Base-by-base conservation (phyloP, 2,797 vertebrate genomes). In the Centropyge bicolor region DNA sequence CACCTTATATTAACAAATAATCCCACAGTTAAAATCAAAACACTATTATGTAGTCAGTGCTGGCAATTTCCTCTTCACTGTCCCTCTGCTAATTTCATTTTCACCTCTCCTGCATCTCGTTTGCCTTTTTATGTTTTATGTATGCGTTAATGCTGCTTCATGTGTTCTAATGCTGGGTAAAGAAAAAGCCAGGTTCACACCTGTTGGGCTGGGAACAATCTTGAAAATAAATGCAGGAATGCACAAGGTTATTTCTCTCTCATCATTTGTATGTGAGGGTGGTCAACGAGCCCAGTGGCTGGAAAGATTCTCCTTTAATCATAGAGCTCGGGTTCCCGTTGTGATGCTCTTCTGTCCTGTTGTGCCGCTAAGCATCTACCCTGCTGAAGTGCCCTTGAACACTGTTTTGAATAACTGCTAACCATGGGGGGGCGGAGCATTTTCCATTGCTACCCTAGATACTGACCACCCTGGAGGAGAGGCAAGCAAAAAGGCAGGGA, bases 341-440 rank as follows among this genome's bases (percentile, higher is more conserved):
- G 36, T 67, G 43, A 46, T 38, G n/a, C 49, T 61, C 36, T 71
- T 68, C 36, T 22, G 19, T 59, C 60, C 43, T 77, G 60, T 59
- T 82, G 61, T 61, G 61, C 54, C 68, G 56, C 48, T 65, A 64
- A 66, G 35, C 43, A 27, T 76, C 16, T 64, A 51, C 22, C 57
- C 48, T 62, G 20, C 62, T 71, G 41, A 61, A 52, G 45, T 72
- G 52, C 51, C 63, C 59, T 71, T 84, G 38, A 78, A 76, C 27
- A 31, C 36, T 24, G 36, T 31, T 59, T 19, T 64, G 35, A 78
- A 74, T 55, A 70, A 66, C 52, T 49, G 6, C 59, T 48, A 60
- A 59, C 22, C 46, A 69, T 41, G 40, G 46, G 45, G n/a, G 12
- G 20, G 59, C 27, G 27, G 24, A 24, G 27, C 52, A 40, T 38